Evolutionary conservation across 2,113 vertebrate genomes (phyloP).

Genomic region (Macrotis lagotis): DNA sequence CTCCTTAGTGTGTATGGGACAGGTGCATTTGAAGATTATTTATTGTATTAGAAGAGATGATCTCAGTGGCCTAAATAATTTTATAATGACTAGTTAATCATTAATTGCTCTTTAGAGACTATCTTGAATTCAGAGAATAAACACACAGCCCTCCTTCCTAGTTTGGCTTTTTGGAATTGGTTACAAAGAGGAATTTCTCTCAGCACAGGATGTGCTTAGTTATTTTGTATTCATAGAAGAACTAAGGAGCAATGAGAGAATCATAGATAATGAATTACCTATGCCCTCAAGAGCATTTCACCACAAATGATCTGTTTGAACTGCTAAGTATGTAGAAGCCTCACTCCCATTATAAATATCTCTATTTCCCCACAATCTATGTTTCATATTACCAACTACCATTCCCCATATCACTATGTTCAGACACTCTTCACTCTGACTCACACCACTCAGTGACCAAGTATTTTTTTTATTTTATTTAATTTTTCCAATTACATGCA

Average conservation of each 20-base stretch:
- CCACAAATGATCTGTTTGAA: background rate
- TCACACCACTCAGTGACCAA: background rate
- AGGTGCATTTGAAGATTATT: background rate
- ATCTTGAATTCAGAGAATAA: background rate
- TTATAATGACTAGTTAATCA: background rate
- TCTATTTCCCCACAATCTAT: background rate
- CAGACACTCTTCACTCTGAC: background rate
- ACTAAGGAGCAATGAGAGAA: background rate
- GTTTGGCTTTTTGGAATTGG: background rate
- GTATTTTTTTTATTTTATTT: too few relatives aligned
- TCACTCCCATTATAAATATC: background rate
- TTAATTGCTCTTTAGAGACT: background rate
- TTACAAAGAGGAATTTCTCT: background rate
- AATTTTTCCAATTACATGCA: too few relatives aligned
- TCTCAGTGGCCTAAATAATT: background rate
- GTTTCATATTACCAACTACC: background rate
- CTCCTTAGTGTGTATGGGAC: background rate
- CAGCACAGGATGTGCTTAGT: background rate
- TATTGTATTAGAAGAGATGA: background rate
- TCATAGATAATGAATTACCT: background rate
- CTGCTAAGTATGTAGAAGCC: background rate
- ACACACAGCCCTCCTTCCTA: background rate
- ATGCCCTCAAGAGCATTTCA: background rate
- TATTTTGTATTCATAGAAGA: background rate
- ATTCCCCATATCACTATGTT: background rate